phyloP scores from a whole-genome alignment of 2,888 invertebrate genomes.

The Copidosoma aretas region DNA sequence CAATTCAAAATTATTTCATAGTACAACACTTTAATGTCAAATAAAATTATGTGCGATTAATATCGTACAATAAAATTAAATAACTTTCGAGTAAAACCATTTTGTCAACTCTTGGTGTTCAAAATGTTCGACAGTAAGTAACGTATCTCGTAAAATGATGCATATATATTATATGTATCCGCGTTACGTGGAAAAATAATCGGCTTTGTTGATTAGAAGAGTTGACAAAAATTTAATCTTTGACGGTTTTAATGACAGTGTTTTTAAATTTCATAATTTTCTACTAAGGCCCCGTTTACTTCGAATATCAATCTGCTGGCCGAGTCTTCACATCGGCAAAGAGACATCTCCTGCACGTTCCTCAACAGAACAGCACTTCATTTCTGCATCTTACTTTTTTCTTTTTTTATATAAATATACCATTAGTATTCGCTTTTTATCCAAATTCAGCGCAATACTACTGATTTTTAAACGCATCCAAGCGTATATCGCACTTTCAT shows the following conservation, averaged over 20 bases:
- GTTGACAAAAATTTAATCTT: neutral
- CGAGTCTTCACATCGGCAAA: neutral
- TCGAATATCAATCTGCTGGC: neutral
- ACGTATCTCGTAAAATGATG: neutral
- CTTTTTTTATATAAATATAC: neutral
- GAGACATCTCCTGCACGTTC: neutral
- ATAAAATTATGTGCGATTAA: neutral
- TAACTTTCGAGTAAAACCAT: neutral
- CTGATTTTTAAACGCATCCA: neutral
- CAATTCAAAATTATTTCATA: neutral
- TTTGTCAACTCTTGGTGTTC: neutral
- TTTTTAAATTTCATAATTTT: neutral
- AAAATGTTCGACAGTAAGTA: neutral
- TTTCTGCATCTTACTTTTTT: neutral
- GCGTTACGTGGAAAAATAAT: neutral
- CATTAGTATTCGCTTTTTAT: neutral
- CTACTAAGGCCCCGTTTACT: neutral
- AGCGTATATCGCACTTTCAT: neutral
- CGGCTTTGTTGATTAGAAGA: neutral
- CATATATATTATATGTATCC: neutral
- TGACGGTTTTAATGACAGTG: neutral
- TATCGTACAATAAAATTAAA: neutral
- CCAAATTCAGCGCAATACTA: neutral
- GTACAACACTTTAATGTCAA: neutral
- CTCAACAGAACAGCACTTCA: neutral